Evolutionary conservation across 2,888 invertebrate species (phyloP).

Genomic region (Watsonalla cultraria): DNA sequence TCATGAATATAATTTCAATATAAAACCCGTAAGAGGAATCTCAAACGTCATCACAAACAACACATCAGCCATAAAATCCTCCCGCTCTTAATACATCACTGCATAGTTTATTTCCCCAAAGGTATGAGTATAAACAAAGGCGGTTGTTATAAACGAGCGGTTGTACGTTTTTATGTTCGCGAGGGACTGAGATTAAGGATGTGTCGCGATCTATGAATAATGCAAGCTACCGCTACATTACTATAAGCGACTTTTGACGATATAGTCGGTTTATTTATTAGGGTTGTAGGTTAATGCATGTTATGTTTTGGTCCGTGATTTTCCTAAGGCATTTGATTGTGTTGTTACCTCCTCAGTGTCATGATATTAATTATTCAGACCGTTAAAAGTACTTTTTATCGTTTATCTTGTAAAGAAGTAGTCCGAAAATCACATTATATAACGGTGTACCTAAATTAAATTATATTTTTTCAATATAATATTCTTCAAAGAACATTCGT

Average conservation of each 20-base stretch:
- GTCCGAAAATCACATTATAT: too few relatives aligned
- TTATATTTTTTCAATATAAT: too few relatives aligned
- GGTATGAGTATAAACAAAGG: conserved; percentile 21
- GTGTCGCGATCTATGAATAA: conserved; percentile 41
- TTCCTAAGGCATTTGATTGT: background rate
- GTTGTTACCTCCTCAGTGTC: background rate
- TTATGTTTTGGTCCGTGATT: background rate
- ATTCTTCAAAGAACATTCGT: too few relatives aligned
- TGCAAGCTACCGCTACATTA: conserved; percentile 40
- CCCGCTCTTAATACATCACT: background rate
- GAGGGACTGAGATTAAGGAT: conserved; percentile 25
- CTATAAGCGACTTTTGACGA: conserved; percentile 20
- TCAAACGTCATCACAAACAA: background rate
- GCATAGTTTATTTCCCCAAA: background rate
- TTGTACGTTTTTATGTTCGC: conserved; percentile 27
- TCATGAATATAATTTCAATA: too few relatives aligned
- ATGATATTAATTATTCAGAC: background rate
- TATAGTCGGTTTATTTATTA: conserved; percentile 17
- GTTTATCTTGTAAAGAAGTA: too few relatives aligned
- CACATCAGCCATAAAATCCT: background rate
- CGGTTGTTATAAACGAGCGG: conserved; percentile 37
- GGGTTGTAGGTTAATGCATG: conserved; percentile 1
- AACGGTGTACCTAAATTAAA: too few relatives aligned
- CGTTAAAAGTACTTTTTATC: too few relatives aligned
- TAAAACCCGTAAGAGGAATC: background rate